phyloP scores from a whole-genome alignment of 2,113 vertebrate genomes.

The Cnemophilus loriae region DNA sequence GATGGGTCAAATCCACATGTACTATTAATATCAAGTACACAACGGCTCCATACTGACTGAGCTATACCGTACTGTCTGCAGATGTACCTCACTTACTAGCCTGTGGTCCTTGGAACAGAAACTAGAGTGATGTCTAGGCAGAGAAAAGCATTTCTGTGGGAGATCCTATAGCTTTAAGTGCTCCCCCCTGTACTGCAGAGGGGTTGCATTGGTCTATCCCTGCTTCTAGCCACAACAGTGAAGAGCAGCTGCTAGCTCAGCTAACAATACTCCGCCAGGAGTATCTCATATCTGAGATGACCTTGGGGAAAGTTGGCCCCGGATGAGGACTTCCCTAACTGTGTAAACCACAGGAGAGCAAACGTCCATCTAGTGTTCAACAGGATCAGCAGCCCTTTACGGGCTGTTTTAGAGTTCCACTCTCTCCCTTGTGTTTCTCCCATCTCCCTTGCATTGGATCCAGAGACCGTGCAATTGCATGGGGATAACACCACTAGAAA shows the following conservation, averaged over 20 bases:
- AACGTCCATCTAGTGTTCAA: background rate
- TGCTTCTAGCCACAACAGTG: background rate
- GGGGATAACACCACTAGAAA: background rate
- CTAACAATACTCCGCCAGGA: background rate
- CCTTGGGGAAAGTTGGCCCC: background rate
- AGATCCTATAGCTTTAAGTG: background rate
- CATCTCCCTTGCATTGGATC: background rate
- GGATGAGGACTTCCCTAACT: background rate
- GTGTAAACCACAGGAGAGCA: background rate
- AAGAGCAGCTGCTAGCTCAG: background rate
- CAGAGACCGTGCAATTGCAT: background rate
- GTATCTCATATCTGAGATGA: background rate
- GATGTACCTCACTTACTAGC: background rate
- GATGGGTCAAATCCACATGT: background rate
- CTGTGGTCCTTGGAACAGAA: background rate
- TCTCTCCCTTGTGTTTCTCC: background rate
- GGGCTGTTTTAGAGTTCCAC: background rate
- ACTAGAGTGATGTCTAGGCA: background rate
- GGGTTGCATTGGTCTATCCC: rapidly evolving
- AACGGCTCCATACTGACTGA: background rate
- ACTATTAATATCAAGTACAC: background rate
- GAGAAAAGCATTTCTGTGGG: background rate
- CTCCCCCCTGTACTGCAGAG: background rate
- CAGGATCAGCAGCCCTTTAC: rapidly evolving
- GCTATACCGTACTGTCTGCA: rapidly evolving